Conservation (phyloP, 2,113 vertebrate species). For the Corydoras maculifer region DNA sequence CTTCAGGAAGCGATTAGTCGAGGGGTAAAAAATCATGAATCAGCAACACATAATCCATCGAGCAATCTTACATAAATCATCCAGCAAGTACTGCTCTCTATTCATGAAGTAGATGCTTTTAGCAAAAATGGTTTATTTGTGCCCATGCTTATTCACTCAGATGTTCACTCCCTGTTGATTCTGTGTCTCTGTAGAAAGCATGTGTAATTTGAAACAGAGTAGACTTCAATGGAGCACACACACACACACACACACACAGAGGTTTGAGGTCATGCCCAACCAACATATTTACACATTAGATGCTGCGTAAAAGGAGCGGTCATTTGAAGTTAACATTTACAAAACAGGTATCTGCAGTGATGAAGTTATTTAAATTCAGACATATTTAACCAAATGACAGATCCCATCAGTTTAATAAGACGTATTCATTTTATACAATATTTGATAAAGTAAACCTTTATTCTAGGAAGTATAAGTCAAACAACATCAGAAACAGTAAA, state of each 20-base stretch:
- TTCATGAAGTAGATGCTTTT: constrained; percentile 7
- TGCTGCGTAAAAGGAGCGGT: background rate
- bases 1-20: background rate
- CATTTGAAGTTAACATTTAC: background rate
- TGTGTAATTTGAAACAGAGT: constrained; percentile 38
- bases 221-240: constrained; percentile 18
- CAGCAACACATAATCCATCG: constrained; percentile 1
- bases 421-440: too few species aligned
- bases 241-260: background rate
- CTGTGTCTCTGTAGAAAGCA: constrained; percentile 13
- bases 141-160: constrained; percentile 15
- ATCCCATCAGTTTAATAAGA: too few species aligned
- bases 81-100: background rate
- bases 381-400: background rate
- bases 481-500: too few species aligned
- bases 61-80: background rate
- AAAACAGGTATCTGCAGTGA: background rate
- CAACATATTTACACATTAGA: background rate
- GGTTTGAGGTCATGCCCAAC: background rate
- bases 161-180: constrained; percentile 10
- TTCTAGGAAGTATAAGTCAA: too few species aligned
- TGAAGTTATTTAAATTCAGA: background rate
- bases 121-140: constrained; percentile 14
- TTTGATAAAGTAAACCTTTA: too few species aligned
- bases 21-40: background rate